A percentile compares a stretch with the other conserved stretches of the same genome.
Evolutionary conservation across 2,113 vertebrate genomes (phyloP).

Genomic region (Sceloporus undulatus): DNA sequence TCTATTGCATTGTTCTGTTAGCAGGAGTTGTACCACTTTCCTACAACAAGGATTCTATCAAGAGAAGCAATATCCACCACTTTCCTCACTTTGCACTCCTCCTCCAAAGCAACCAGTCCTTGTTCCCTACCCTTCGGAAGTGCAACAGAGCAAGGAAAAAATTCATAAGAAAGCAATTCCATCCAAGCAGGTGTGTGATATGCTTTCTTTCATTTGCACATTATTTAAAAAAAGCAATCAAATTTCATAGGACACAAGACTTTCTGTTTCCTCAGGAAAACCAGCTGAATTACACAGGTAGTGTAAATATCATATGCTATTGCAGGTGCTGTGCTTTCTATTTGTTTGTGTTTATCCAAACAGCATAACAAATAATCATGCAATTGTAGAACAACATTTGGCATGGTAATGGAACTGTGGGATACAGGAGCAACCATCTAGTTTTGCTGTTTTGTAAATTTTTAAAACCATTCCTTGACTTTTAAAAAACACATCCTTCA

Average conservation of each 20-base stretch:
- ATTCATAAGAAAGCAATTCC: not conserved
- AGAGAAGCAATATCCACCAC: not conserved
- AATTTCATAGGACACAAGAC: constrained; percentile 67
- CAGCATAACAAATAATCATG: constrained; percentile 76
- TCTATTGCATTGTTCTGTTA: constrained; percentile 33
- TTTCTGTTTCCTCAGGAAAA: constrained; percentile 74
- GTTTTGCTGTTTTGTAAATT: constrained; percentile 29
- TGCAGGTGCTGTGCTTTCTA: constrained; percentile 75
- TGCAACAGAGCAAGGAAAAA: not conserved
- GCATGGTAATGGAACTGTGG: constrained; percentile 44
- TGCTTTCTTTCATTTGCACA: constrained; percentile 39
- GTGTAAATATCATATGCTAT: constrained; percentile 77
- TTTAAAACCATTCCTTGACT: not conserved
- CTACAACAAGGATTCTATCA: constrained; percentile 41
- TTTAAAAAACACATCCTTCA: not conserved
- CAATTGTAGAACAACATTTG: constrained; percentile 71
- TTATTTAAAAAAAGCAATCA: constrained; percentile 63
- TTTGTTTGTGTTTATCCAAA: constrained; percentile 80
- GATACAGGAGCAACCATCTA: constrained; percentile 45
- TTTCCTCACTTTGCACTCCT: not conserved
- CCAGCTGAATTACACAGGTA: constrained; percentile 73
- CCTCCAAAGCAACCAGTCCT: not conserved
- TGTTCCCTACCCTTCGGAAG: not conserved
- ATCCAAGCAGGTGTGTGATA: constrained; percentile 30
- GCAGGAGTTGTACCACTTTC: constrained; percentile 34